phyloP scores from a whole-genome alignment of 2,888 invertebrate species.

The Euphydryas editha region DNA sequence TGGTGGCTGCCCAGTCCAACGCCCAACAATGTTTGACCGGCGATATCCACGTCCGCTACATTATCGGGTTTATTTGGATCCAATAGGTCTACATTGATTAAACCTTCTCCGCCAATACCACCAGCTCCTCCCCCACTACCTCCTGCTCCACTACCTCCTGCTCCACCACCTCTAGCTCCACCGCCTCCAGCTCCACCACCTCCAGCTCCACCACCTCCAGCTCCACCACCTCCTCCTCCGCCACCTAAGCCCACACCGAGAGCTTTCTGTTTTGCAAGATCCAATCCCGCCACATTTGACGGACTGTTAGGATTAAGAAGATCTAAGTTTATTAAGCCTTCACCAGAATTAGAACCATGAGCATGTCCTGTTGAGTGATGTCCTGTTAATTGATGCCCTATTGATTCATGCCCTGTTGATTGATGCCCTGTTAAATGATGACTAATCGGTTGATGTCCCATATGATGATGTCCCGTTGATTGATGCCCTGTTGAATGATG shows the following conservation, averaged over 20 bases:
- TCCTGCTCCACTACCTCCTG: neutral
- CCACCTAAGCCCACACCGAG: constrained; percentile 39
- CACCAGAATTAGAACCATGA: constrained; percentile 24
- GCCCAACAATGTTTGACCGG: constrained; percentile 12
- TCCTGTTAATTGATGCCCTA: neutral
- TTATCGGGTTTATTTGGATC: constrained; percentile 21
- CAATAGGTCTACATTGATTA: constrained; percentile 21
- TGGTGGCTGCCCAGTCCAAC: constrained; percentile 7
- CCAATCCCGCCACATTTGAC: constrained; percentile 40
- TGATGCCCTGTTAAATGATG: neutral
- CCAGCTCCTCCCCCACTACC: neutral
- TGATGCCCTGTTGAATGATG: too few species aligned
- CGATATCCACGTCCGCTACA: constrained; percentile 21
- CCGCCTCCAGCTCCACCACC: constrained; percentile 1
- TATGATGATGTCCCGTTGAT: too few species aligned
- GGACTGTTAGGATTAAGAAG: constrained; percentile 39
- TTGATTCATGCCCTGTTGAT: neutral
- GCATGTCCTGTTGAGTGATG: neutral
- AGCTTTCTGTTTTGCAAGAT: constrained; percentile 36
- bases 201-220: neutral
- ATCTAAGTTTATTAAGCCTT: constrained; percentile 37
- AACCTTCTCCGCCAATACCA: constrained; percentile 5
- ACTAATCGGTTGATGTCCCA: too few species aligned
- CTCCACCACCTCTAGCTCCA: constrained; percentile 32
- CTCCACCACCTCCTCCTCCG: neutral